phyloP scores from a whole-genome alignment of 2,888 invertebrate species.

The Sarcophaga carnaria region DNA sequence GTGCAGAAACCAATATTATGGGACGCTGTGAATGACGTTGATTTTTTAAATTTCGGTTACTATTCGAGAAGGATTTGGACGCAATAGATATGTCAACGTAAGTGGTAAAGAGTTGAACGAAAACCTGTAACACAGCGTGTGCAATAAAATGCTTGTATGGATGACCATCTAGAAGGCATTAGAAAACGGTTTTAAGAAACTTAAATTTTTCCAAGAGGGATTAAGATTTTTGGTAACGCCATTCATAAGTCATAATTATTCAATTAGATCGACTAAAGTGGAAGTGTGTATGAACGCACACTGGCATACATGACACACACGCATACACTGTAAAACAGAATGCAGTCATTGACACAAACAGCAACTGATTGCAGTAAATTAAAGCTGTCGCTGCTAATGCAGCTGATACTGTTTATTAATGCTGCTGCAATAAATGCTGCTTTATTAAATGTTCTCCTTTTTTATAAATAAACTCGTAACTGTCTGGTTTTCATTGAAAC shows the following conservation, averaged over 20 bases:
- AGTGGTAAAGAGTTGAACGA: no score
- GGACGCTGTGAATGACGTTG: no score
- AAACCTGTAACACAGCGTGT: no score
- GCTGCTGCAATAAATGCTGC: slow-evolving; percentile 13
- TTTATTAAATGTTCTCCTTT: not conserved
- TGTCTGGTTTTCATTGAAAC: slow-evolving; percentile 58
- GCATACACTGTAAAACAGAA: not conserved
- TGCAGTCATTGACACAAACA: slow-evolving; percentile 43
- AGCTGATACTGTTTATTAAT: slow-evolving; percentile 15
- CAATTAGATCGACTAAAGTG: slow-evolving; percentile 61
- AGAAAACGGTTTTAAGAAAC: not conserved
- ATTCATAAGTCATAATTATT: slow-evolving; percentile 59
- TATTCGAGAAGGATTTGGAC: no score
- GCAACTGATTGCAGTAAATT: slow-evolving; percentile 22
- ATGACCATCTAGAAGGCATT: no score
- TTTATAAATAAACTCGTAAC: not conserved
- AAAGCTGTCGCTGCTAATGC: not conserved
- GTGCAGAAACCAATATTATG: no score
- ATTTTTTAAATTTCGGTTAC: no score
- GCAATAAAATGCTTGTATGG: no score
- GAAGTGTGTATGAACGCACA: slow-evolving; percentile 53
- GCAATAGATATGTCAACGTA: no score
- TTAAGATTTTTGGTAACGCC: slow-evolving; percentile 1
- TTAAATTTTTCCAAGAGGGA: not conserved
- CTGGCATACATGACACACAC: slow-evolving; percentile 2